A percentile compares a stretch with the other conserved stretches of the same genome.
These are phyloP conservation scores for Aphyosemion australe DNA, from an alignment of 2,113 vertebrate species.

Conservation along the genomic window DNA sequence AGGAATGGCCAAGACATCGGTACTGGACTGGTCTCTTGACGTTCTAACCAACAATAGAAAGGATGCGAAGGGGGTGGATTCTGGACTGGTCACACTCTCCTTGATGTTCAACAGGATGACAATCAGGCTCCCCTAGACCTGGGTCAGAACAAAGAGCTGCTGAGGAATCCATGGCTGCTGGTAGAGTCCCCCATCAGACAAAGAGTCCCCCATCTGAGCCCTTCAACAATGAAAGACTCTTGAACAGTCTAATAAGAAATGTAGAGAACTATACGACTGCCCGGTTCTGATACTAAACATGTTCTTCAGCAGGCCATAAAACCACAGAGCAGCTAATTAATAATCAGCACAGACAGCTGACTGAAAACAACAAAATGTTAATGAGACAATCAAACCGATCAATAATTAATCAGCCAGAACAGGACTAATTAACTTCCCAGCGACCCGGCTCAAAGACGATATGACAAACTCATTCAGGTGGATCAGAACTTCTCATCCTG, in stretches of 20 bases:
- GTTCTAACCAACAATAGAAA: too few relatives aligned
- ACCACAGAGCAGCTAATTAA: constrained; percentile 14
- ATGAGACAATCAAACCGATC: constrained; percentile 18
- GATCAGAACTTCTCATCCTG: background rate
- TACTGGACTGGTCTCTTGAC: too few relatives aligned
- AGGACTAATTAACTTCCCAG: constrained; percentile 12
- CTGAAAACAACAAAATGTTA: constrained; percentile 9
- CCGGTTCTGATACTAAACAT: fast-evolving
- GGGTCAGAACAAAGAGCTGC: constrained; percentile 38
- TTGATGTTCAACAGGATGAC: constrained; percentile 18
- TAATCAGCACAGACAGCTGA: background rate
- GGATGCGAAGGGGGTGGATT: too few relatives aligned
- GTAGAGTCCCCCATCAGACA: constrained; percentile 25
- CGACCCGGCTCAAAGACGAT: background rate
- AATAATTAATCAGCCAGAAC: constrained; percentile 3
- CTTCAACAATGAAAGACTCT: background rate
- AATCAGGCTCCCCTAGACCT: constrained; percentile 29
- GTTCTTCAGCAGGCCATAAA: constrained; percentile 8
- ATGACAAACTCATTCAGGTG: background rate
- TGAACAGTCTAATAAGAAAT: background rate
- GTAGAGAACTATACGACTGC: background rate
- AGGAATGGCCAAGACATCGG: too few relatives aligned
- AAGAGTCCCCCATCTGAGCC: constrained; percentile 24
- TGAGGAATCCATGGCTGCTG: constrained; percentile 38
- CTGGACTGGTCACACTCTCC: too few relatives aligned